Evolutionary conservation across 2,888 invertebrate species (phyloP).

Genomic region (Pasiphila rectangulata): DNA sequence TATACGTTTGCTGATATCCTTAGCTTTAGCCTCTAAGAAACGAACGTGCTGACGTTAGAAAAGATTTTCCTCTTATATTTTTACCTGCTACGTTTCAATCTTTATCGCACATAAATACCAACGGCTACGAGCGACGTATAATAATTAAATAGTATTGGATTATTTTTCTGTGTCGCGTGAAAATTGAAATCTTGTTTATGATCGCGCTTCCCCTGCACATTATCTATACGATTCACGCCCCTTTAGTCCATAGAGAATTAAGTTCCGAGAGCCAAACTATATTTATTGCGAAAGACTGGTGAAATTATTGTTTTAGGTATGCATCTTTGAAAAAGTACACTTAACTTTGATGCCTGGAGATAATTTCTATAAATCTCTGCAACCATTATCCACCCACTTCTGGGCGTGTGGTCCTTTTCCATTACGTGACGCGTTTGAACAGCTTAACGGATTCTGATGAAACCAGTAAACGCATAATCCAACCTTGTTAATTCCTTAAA

Average conservation of each 20-base stretch:
- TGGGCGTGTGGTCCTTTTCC: not conserved
- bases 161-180: slow-evolving; percentile 33
- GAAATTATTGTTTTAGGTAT: slow-evolving; percentile 7
- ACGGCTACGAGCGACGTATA: slow-evolving; percentile 15
- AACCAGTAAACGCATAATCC: not conserved
- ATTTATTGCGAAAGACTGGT: not conserved
- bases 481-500: slow-evolving; percentile 1
- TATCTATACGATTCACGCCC: slow-evolving; percentile 38
- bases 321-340: no score
- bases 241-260: slow-evolving; percentile 6
- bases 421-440: not conserved
- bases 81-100: slow-evolving; percentile 10
- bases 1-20: slow-evolving; percentile 5
- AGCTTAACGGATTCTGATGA: not conserved
- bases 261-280: not conserved
- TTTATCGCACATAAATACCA: slow-evolving; percentile 17
- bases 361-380: no score
- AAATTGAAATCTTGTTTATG: slow-evolving; percentile 39
- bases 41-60: slow-evolving; percentile 3
- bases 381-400: not conserved
- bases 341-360: no score
- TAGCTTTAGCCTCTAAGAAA: slow-evolving; percentile 3
- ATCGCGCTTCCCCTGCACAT: slow-evolving; percentile 40
- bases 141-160: slow-evolving; percentile 30
- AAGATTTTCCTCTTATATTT: slow-evolving; percentile 8